A percentile compares a stretch with the other conserved stretches of the same genome.
phyloP scores from a whole-genome alignment of 2,888 invertebrate species.

The Theristus sp. region DNA sequence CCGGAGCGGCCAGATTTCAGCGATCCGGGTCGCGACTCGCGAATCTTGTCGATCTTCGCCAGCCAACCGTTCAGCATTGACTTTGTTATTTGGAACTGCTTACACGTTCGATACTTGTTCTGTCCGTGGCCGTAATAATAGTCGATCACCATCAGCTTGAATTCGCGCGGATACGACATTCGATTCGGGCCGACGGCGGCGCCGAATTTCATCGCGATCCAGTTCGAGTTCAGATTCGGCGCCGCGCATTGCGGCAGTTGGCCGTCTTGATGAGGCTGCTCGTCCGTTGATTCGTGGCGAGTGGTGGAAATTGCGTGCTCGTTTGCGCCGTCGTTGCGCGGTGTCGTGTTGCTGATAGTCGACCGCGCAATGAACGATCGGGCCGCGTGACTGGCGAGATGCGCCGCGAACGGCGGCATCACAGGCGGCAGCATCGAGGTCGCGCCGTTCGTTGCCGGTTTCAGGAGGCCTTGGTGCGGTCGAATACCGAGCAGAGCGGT shows the following conservation, averaged over 20 bases:
- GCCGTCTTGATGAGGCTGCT: background rate
- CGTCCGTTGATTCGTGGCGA: too few relatives aligned
- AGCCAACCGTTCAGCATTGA: slow-evolving; percentile 24
- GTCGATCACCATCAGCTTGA: slow-evolving; percentile 22
- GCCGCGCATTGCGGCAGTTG: background rate
- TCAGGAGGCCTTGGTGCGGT: too few relatives aligned
- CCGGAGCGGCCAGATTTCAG: slow-evolving; percentile 19
- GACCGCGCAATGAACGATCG: too few relatives aligned
- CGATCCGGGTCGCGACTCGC: slow-evolving; percentile 16
- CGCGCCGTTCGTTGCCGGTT: too few relatives aligned
- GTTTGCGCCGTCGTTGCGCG: too few relatives aligned
- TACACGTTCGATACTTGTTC: slow-evolving; percentile 21
- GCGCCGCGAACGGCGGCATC: too few relatives aligned
- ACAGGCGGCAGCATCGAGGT: too few relatives aligned
- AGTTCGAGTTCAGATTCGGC: background rate
- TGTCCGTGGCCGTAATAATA: slow-evolving; percentile 17
- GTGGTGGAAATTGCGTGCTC: too few relatives aligned
- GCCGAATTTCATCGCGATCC: background rate
- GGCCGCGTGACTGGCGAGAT: too few relatives aligned
- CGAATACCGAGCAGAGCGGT: too few relatives aligned
- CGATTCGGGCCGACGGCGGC: slow-evolving; percentile 9
- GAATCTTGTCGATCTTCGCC: slow-evolving; percentile 17
- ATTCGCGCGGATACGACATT: slow-evolving; percentile 21
- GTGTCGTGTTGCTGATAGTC: too few relatives aligned
- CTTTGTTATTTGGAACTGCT: slow-evolving; percentile 13